These are phyloP conservation scores for Argyrosomus japonicus DNA, from an alignment of 2,113 vertebrate genomes.

Conservation along the genomic window DNA sequence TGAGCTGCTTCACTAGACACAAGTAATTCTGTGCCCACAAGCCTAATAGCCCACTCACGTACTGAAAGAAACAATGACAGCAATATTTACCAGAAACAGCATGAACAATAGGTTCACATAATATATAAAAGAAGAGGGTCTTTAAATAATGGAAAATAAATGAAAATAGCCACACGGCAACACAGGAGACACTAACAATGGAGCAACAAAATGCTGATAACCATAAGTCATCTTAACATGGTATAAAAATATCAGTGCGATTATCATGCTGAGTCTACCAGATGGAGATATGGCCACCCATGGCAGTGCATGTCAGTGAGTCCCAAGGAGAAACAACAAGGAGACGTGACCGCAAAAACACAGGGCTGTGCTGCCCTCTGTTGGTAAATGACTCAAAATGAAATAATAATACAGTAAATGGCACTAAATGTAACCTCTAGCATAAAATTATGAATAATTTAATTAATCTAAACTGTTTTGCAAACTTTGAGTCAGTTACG, in stretches of 20 bases:
- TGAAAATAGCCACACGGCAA: conserved; percentile 2
- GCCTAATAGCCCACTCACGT: conserved; percentile 55
- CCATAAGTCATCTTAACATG: conserved; percentile 17
- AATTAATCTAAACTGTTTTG: neutral
- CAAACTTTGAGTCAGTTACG: neutral
- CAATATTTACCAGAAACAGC: conserved; percentile 51
- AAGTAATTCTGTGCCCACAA: conserved; percentile 54
- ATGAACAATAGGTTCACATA: conserved; percentile 29
- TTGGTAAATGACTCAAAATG: conserved; percentile 42
- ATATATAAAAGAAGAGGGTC: neutral
- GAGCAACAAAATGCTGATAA: conserved; percentile 10
- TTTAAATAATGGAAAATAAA: conserved; percentile 24
- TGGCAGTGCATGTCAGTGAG: conserved; percentile 54
- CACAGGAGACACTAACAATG: neutral
- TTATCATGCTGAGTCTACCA: conserved; percentile 64
- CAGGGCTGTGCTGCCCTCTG: conserved; percentile 73
- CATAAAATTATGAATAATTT: neutral
- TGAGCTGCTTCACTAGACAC: conserved; percentile 56
- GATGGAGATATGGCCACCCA: conserved; percentile 74
- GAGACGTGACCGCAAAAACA: conserved; percentile 15
- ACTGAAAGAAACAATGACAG: conserved; percentile 50
- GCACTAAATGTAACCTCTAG: neutral
- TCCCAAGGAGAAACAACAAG: conserved; percentile 61
- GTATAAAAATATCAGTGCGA: conserved; percentile 63
- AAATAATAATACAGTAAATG: neutral